phyloP scores from a whole-genome alignment of 2,888 invertebrate species.

The Pecten maximus region DNA sequence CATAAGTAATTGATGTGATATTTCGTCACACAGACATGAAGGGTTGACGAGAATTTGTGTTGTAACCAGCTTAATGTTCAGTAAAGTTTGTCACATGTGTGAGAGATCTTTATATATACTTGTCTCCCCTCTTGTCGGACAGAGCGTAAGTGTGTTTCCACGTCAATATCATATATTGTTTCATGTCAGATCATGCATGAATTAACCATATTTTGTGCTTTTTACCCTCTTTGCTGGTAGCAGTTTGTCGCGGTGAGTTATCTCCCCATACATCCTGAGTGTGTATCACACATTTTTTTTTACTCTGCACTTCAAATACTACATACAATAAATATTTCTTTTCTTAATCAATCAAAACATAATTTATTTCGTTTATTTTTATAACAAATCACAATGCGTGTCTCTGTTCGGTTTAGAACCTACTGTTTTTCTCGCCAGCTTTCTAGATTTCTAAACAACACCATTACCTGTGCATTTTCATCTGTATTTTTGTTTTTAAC shows the following conservation, averaged over 20 bases:
- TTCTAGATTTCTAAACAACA: background rate
- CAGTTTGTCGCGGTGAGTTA: slow-evolving; percentile 35
- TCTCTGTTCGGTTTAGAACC: slow-evolving; percentile 21
- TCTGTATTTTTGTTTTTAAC: background rate
- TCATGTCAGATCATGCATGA: slow-evolving; percentile 30
- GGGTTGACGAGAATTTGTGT: background rate
- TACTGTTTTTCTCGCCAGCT: background rate
- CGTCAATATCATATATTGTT: slow-evolving; percentile 27
- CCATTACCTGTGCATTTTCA: background rate
- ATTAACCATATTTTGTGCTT: slow-evolving; percentile 35
- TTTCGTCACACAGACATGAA: background rate
- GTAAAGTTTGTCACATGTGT: slow-evolving; percentile 16
- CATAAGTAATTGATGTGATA: background rate
- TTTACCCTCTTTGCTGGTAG: slow-evolving; percentile 14
- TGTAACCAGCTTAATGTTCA: slow-evolving; percentile 28
- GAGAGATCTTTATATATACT: slow-evolving; percentile 17
- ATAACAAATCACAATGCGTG: slow-evolving; percentile 1
- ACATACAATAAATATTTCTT: slow-evolving; percentile 29
- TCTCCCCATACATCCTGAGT: background rate
- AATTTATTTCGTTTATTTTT: background rate
- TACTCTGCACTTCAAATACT: slow-evolving; percentile 35
- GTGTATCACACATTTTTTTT: slow-evolving; percentile 7
- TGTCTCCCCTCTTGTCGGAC: slow-evolving; percentile 27
- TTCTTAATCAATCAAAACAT: slow-evolving; percentile 11
- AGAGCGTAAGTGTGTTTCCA: slow-evolving; percentile 35